Evolutionary conservation across 2,113 vertebrate genomes (phyloP), one percentile per base, ranked within the genome.

Genomic region (Acanthochromis polyacanthus): DNA sequence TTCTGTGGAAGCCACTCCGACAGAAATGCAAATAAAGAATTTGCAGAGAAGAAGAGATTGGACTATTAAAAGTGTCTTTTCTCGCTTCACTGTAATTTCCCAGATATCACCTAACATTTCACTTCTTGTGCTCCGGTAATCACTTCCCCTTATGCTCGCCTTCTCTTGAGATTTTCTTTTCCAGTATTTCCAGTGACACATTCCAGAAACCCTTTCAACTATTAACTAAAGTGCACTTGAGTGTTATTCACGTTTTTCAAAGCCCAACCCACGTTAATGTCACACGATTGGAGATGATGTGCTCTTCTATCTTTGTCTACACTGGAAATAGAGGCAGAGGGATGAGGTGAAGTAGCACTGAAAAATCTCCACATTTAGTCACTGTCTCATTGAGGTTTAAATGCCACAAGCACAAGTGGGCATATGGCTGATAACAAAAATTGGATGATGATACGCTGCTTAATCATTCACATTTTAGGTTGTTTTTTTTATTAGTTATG

Each of bases 171-270:
- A 38, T 46, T 75, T 45, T 67, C 38, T 71, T 38, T 22, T 2
- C 20, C n/a, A 46, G 10, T 25, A 55, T 46, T 66, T 72, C 15
- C 7, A 76, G 23, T 7, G 45, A 75, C 45, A 79, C 32, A 50
- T 78, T 82, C 40, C 55, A 71, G 30, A 66, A 68, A 80, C 22
- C 36, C 32, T 67, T 84, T 75, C 48, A 80, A 80, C 56, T 74
- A 82, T 81, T 73, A 78, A 74, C 71, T 66, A 66, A 75, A 87
- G 78, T 77, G 74, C 61, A 81, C 81, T 71, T 65, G 17, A 50
- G 75, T 48, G 70, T 32, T 69, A 80, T 74, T 84, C 74, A 55
- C 64, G 56, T 78, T 23, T 5, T 43, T 56, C 38, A 60, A 76
- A 75, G 32, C 43, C 64, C 30, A 61, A 43, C 62, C 69, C 53